Conservation (phyloP, 2,113 vertebrate genomes). For the Oryzias celebensis region DNA sequence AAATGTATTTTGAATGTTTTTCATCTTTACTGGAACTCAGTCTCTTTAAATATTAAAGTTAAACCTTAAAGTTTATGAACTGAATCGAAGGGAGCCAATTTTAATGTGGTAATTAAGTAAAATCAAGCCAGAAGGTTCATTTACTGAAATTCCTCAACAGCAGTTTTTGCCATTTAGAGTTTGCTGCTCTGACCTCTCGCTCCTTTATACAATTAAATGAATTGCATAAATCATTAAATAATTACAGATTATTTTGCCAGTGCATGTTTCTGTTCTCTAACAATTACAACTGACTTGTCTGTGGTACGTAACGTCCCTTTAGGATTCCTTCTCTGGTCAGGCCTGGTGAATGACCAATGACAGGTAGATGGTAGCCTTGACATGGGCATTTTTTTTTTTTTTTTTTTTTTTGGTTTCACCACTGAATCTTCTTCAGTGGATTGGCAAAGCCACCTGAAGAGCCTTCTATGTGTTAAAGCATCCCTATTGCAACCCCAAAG, state of each 20-base stretch:
- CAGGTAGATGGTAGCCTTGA: constrained; percentile 60
- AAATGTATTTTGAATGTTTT: too few relatives aligned
- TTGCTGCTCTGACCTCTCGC: too few relatives aligned
- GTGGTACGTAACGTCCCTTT: constrained; percentile 45
- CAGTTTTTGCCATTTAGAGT: too few relatives aligned
- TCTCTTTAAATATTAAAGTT: too few relatives aligned
- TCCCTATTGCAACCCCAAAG: constrained; percentile 67
- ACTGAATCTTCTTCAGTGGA: constrained; percentile 73
- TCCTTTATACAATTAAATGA: too few relatives aligned
- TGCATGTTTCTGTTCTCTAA: constrained; percentile 14
- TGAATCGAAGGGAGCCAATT: too few relatives aligned
- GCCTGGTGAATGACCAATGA: constrained; percentile 50
- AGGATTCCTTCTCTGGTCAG: constrained; percentile 46
- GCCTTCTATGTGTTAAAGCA: constrained; percentile 55
- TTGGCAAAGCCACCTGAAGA: constrained; percentile 65
- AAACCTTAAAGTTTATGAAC: too few relatives aligned
- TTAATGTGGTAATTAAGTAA: too few relatives aligned
- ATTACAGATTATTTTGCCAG: background rate
- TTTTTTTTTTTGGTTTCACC: constrained; percentile 58
- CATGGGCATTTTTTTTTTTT: constrained; percentile 62
- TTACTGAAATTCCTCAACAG: too few relatives aligned
- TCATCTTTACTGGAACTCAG: too few relatives aligned
- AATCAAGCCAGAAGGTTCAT: too few relatives aligned
- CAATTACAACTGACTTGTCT: constrained; percentile 28
- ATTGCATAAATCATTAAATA: too few relatives aligned